phyloP scores from a whole-genome alignment of 92 coral and sea anemone species.

The Actinostola sp. region DNA sequence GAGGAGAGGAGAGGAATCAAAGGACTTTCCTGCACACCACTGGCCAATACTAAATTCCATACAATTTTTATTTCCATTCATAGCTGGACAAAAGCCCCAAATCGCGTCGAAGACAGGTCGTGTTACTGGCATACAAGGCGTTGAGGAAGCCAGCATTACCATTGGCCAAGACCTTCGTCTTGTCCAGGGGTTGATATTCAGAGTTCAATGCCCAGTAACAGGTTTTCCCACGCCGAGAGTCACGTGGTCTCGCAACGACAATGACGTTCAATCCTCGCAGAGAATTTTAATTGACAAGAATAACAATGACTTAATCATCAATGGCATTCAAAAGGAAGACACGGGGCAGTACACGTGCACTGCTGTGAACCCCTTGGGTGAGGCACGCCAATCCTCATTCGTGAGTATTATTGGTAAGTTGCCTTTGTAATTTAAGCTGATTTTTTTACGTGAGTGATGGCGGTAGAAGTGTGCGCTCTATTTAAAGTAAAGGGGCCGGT shows the following conservation, averaged over 20 bases:
- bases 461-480: too few relatives aligned
- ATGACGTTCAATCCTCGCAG: constrained; percentile 42
- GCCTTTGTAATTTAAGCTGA: too few relatives aligned
- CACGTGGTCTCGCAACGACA: constrained; percentile 72
- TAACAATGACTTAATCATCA: constrained; percentile 53
- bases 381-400: constrained; percentile 56
- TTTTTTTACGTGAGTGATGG: not conserved
- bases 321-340: constrained; percentile 57
- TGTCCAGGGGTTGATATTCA: constrained; percentile 68
- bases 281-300: constrained; percentile 52
- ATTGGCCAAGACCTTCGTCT: constrained; percentile 81
- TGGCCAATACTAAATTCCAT: too few relatives aligned
- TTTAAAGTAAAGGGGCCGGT: too few relatives aligned
- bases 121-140: constrained; percentile 42
- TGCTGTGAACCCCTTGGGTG: constrained; percentile 70
- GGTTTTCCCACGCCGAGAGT: constrained; percentile 82
- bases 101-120: constrained; percentile 65
- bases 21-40: too few relatives aligned
- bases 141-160: constrained; percentile 67
- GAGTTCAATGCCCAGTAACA: constrained; percentile 65
- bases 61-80: constrained; percentile 6
- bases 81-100: constrained; percentile 73
- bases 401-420: constrained; percentile 72
- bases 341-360: constrained; percentile 79
- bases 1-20: too few relatives aligned